These are phyloP conservation scores for Heteropelma amictum DNA, from an alignment of 2,888 invertebrate genomes.

Conservation along the genomic window DNA sequence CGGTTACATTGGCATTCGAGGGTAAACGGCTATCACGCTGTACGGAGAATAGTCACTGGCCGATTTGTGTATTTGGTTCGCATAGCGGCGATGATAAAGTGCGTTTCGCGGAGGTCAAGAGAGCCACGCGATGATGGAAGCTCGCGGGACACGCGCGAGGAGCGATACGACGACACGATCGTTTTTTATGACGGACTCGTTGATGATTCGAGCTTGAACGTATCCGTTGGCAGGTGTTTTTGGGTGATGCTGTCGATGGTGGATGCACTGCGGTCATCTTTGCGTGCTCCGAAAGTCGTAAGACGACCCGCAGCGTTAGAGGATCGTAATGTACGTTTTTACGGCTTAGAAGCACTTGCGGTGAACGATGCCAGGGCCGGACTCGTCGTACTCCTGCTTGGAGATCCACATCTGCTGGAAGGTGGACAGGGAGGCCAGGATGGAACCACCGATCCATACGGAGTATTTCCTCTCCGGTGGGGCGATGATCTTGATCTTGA, in stretches of 20 bases:
- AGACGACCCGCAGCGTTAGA: neutral
- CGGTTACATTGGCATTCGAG: neutral
- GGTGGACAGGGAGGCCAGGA: slow-evolving; percentile 92
- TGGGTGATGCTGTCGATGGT: no score
- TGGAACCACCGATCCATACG: slow-evolving; percentile 98
- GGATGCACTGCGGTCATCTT: neutral
- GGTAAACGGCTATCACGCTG: slow-evolving; percentile 48
- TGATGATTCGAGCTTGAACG: slow-evolving; percentile 38
- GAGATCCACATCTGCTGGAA: slow-evolving; percentile 97
- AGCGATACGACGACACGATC: slow-evolving; percentile 49
- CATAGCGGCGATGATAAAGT: neutral
- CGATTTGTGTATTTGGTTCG: neutral
- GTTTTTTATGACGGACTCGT: slow-evolving; percentile 42
- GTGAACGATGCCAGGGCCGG: slow-evolving; percentile 95
- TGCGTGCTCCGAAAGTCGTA: neutral
- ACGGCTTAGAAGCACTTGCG: slow-evolving; percentile 97
- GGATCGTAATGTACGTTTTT: no score
- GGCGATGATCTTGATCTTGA: slow-evolving; percentile 92
- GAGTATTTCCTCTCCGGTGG: slow-evolving; percentile 95
- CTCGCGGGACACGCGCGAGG: slow-evolving; percentile 20
- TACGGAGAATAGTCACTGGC: slow-evolving; percentile 3
- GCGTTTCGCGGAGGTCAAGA: neutral
- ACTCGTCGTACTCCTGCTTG: slow-evolving; percentile 97
- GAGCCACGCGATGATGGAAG: neutral
- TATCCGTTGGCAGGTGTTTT: no score